A percentile compares a stretch with the other conserved stretches of the same genome.
phyloP scores from a whole-genome alignment of 1,140 invertebrate species.

The Nasonia giraulti region DNA sequence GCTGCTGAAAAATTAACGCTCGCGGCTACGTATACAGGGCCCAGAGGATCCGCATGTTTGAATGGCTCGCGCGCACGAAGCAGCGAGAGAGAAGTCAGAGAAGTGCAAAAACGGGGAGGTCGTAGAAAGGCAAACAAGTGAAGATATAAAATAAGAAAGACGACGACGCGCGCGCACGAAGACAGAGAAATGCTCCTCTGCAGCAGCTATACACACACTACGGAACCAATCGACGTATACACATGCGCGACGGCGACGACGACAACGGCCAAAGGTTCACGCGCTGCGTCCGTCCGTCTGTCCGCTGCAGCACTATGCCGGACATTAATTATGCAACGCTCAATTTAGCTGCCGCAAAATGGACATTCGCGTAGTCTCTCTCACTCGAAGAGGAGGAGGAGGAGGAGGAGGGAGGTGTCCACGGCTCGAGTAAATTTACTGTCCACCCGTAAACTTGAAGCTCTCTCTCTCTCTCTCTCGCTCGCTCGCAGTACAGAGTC shows the following conservation, averaged over 20 bases:
- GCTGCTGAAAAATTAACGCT: conserved; percentile 18
- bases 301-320: background rate
- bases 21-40: background rate
- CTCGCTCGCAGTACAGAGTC: background rate
- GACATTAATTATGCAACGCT: conserved; percentile 70
- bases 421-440: conserved; percentile 61
- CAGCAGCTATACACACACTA: background rate
- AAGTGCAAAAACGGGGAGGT: conserved; percentile 19
- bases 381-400: background rate
- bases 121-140: conserved; percentile 28
- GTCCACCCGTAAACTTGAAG: conserved; percentile 52
- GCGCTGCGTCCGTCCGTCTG: background rate
- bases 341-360: conserved; percentile 63
- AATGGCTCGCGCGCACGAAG: background rate
- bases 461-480: conserved; percentile 6
- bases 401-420: conserved; percentile 52
- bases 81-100: conserved; percentile 13
- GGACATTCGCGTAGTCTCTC: conserved; percentile 56
- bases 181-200: background rate
- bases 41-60: conserved; percentile 9
- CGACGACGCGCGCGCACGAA: background rate
- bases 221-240: conserved; percentile 5
- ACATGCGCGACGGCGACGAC: background rate
- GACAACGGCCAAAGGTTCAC: background rate
- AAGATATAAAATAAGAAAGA: conserved; percentile 44